Conservation (phyloP, 2,113 vertebrate genomes). For the Chaetodon auriga region DNA sequence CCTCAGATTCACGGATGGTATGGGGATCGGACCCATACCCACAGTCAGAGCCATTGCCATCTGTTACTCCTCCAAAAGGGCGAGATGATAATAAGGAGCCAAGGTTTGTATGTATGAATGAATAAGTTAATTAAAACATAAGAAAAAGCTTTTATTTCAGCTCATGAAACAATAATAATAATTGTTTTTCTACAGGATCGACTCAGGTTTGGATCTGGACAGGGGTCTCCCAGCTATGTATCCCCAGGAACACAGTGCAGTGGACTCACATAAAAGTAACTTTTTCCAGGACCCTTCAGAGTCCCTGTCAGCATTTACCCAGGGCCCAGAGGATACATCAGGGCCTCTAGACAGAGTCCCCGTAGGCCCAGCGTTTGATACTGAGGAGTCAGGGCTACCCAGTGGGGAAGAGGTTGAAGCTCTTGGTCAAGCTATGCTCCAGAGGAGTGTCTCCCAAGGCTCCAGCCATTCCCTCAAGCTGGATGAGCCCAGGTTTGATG, state of each 20-base stretch:
- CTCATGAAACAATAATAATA: neutral
- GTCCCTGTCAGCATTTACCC: conserved; percentile 85
- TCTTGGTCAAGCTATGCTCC: conserved; percentile 86
- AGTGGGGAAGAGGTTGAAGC: conserved; percentile 87
- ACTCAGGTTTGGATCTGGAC: conserved; percentile 83
- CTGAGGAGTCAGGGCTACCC: conserved; percentile 82
- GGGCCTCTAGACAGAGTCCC: conserved; percentile 82
- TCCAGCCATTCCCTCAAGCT: conserved; percentile 90
- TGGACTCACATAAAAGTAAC: conserved; percentile 90
- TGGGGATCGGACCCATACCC: conserved; percentile 96
- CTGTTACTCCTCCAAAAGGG: conserved; percentile 87
- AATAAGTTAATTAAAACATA: neutral
- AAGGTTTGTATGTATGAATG: conserved; percentile 80
- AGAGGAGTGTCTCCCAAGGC: conserved; percentile 92
- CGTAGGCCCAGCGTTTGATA: conserved; percentile 84
- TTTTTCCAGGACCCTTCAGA: conserved; percentile 90
- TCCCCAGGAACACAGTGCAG: conserved; percentile 86
- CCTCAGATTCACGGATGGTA: conserved; percentile 91
- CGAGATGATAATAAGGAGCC: conserved; percentile 89
- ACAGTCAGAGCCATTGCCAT: conserved; percentile 87
- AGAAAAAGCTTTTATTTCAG: neutral
- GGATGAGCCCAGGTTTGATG: conserved; percentile 91
- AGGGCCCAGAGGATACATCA: conserved; percentile 86
- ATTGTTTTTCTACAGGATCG: conserved; percentile 70
- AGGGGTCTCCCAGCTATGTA: conserved; percentile 85